Evolutionary conservation across 2,888 invertebrate genomes (phyloP).

Genomic region (Octodonta nipae): DNA sequence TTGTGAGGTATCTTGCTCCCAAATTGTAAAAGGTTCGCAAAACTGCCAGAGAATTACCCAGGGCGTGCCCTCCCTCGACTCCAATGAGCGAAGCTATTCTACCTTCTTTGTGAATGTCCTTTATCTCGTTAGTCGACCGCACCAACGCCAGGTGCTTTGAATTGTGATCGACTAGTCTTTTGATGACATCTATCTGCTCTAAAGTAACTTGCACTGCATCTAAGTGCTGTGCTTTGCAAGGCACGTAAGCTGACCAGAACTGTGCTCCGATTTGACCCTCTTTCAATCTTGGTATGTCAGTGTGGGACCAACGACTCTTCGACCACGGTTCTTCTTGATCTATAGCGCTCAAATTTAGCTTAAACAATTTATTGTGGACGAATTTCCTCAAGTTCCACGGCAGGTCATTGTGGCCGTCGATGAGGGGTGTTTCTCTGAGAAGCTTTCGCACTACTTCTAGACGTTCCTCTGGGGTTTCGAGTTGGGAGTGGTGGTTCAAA

Average conservation of each 20-base stretch:
- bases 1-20: constrained; percentile 76
- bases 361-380: constrained; percentile 64
- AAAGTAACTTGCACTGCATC: constrained; percentile 71
- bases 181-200: constrained; percentile 77
- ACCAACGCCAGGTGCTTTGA: constrained; percentile 59
- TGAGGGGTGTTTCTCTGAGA: constrained; percentile 54
- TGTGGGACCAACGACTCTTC: constrained; percentile 80
- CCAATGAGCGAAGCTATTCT: constrained; percentile 81
- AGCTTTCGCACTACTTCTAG: constrained; percentile 49
- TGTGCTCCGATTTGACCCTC: constrained; percentile 61
- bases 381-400: constrained; percentile 84
- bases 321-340: constrained; percentile 69
- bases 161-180: constrained; percentile 59
- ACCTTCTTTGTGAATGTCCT: constrained; percentile 59
- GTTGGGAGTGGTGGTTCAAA: constrained; percentile 19
- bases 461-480: constrained; percentile 39
- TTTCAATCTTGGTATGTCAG: constrained; percentile 62
- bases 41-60: constrained; percentile 79
- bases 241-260: constrained; percentile 82
- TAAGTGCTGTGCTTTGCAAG: constrained; percentile 68
- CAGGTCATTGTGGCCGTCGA: constrained; percentile 75
- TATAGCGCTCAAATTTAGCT: constrained; percentile 53
- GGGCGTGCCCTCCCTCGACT: constrained; percentile 83
- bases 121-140: constrained; percentile 54
- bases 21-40: constrained; percentile 79